phyloP scores from a whole-genome alignment of 2,113 vertebrate genomes.

The Pluvialis apricaria region DNA sequence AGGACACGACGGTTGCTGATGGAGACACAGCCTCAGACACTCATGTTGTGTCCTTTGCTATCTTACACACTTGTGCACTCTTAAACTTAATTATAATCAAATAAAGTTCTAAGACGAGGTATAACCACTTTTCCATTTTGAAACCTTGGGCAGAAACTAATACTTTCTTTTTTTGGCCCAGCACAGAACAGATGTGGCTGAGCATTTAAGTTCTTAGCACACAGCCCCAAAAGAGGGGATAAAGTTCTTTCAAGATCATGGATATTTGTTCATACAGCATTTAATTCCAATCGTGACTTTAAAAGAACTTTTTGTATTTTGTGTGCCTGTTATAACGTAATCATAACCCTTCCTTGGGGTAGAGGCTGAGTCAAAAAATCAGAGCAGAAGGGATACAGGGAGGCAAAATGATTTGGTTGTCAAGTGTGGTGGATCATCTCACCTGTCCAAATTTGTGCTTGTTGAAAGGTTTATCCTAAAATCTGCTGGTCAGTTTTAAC shows the following conservation, averaged over 20 bases:
- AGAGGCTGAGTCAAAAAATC: neutral
- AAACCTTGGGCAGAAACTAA: neutral
- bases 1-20: fast-evolving
- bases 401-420: neutral
- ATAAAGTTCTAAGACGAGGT: neutral
- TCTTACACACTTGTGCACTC: neutral
- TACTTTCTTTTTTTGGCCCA: neutral
- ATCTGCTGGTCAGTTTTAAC: neutral
- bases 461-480: slow-evolving; percentile 1
- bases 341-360: neutral
- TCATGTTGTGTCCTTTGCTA: neutral
- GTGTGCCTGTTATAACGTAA: neutral
- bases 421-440: neutral
- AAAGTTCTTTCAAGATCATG: neutral
- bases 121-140: neutral
- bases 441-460: neutral
- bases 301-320: neutral
- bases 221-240: neutral
- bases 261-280: neutral
- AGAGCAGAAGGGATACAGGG: neutral
- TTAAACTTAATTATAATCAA: neutral
- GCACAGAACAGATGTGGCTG: neutral
- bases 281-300: neutral
- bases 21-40: neutral
- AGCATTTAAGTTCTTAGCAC: neutral